Evolutionary conservation across 1,140 invertebrate genomes (phyloP).

Genomic region (Eriocheir sinensis): DNA sequence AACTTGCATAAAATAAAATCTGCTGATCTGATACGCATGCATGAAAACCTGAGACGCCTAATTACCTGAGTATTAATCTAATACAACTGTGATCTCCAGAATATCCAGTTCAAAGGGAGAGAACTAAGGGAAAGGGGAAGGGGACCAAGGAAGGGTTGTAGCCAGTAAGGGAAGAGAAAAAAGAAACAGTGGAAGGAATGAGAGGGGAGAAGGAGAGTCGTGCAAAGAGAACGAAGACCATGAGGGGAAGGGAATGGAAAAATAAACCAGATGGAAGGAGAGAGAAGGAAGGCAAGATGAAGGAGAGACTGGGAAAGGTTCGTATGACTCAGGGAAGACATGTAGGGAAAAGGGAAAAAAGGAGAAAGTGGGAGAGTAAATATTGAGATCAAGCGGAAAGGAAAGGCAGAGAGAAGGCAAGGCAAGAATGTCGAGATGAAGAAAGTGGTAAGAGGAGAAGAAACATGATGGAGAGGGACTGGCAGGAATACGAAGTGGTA

Average conservation of each 20-base stretch:
- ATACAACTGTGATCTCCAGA: background rate
- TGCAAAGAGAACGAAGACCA: too few relatives aligned
- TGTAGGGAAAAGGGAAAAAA: background rate
- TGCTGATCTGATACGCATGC: background rate
- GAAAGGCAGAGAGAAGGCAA: too few relatives aligned
- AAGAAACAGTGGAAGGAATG: background rate
- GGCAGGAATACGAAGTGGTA: too few relatives aligned
- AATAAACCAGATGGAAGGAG: background rate
- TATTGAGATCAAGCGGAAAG: too few relatives aligned
- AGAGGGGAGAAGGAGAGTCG: background rate
- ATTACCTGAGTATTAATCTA: background rate
- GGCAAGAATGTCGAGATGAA: too few relatives aligned
- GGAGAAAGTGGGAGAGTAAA: too few relatives aligned
- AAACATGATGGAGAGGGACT: background rate
- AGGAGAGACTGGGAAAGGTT: background rate
- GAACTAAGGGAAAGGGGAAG: background rate
- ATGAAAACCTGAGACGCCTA: background rate
- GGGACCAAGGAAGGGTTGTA: too few relatives aligned
- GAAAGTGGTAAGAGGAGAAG: background rate
- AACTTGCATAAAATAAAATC: background rate
- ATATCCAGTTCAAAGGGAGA: constrained; percentile 12
- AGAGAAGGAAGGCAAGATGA: background rate
- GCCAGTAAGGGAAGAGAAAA: background rate
- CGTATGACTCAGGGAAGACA: background rate
- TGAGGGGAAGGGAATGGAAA: background rate